A percentile compares a stretch with the other conserved stretches of the same genome.
Evolutionary conservation across 1,140 invertebrate species (phyloP).

Genomic region (Aphelinus certus): DNA sequence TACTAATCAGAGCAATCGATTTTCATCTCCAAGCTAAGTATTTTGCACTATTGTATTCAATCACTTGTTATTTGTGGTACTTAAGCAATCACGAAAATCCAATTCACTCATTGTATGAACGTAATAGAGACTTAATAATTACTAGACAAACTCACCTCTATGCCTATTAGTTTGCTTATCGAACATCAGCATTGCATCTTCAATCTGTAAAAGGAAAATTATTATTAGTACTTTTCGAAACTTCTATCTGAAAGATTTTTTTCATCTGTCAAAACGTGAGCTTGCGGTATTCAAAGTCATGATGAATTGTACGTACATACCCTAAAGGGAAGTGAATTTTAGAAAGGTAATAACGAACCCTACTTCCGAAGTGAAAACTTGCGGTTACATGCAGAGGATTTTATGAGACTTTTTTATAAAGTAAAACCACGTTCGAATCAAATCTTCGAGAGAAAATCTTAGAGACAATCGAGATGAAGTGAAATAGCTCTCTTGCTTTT

Average conservation of each 20-base stretch:
- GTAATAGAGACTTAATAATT: too few relatives aligned
- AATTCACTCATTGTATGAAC: too few relatives aligned
- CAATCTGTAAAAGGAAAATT: conserved; percentile 85
- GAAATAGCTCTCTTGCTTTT: background rate
- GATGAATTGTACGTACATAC: conserved; percentile 47
- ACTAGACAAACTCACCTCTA: conserved; percentile 85
- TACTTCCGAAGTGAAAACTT: background rate
- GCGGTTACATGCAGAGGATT: background rate
- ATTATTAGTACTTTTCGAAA: too few relatives aligned
- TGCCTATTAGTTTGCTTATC: conserved; percentile 99
- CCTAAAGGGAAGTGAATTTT: conserved; percentile 31
- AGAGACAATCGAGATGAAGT: conserved; percentile 6
- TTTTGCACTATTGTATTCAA: too few relatives aligned
- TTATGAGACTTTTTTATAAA: too few relatives aligned
- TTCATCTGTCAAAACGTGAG: background rate
- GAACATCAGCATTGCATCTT: conserved; percentile 99
- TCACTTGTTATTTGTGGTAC: too few relatives aligned
- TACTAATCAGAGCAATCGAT: too few relatives aligned
- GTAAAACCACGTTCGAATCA: conserved; percentile 11
- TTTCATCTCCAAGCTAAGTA: too few relatives aligned
- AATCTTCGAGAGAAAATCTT: conserved; percentile 19
- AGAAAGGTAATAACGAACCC: conserved; percentile 13
- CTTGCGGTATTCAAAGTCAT: background rate
- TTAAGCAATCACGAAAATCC: too few relatives aligned
- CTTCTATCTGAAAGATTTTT: background rate